phyloP scores from a whole-genome alignment of 1,140 invertebrate genomes.

The Drosophila auraria region DNA sequence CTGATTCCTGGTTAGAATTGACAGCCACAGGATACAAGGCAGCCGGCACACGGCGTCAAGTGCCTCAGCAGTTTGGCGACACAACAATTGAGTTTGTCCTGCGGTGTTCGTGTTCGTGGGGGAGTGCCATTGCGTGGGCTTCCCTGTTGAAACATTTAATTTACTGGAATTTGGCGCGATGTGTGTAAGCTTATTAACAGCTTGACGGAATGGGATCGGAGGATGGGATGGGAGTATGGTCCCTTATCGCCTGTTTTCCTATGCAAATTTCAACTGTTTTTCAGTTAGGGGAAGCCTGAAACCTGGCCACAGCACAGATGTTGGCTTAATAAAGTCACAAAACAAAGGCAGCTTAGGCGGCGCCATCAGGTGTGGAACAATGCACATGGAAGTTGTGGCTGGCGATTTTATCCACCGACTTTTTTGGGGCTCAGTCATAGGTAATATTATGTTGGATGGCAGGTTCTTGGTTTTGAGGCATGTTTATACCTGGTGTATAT shows the following conservation, averaged over 20 bases:
- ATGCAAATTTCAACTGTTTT: conserved; percentile 61
- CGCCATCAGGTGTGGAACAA: conserved; percentile 19
- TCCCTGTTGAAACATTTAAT: conserved; percentile 74
- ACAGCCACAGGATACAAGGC: conserved; percentile 72
- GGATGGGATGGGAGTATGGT: background rate
- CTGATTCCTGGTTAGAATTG: conserved; percentile 59
- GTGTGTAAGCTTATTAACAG: conserved; percentile 80
- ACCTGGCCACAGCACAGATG: conserved; percentile 12
- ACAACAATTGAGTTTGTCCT: conserved; percentile 75
- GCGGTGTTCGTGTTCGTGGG: conserved; percentile 5
- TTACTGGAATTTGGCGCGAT: conserved; percentile 75
- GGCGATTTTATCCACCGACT: background rate
- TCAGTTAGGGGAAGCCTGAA: background rate
- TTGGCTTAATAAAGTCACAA: conserved; percentile 36
- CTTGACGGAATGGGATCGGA: conserved; percentile 9
- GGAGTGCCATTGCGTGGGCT: background rate
- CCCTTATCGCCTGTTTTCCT: conserved; percentile 68
- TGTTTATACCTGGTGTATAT: too few relatives aligned
- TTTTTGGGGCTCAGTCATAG: background rate
- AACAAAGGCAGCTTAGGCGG: conserved; percentile 31
- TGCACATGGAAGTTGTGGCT: conserved; percentile 5
- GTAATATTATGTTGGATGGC: background rate
- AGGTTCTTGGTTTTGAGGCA: too few relatives aligned
- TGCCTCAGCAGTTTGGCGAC: conserved; percentile 74
- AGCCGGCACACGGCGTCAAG: conserved; percentile 57